phyloP scores from a whole-genome alignment of 2,888 invertebrate genomes.

The Catonia carolina region DNA sequence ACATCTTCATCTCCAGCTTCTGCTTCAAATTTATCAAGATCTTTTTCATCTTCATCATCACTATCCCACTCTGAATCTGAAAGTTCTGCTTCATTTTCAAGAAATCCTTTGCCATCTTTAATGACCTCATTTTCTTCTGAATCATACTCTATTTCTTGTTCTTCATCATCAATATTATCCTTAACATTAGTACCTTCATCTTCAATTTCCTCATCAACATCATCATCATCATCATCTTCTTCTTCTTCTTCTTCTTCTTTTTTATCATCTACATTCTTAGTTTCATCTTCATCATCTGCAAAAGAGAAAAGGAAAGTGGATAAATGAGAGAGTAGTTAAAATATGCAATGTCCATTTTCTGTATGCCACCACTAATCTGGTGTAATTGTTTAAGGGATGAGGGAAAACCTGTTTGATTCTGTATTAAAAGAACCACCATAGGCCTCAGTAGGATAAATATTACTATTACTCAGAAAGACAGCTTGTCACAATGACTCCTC shows the following conservation, averaged over 20 bases:
- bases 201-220: not conserved
- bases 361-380: too few species aligned
- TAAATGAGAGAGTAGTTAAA: too few species aligned
- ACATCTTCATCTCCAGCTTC: constrained; percentile 81
- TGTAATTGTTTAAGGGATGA: too few species aligned
- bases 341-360: too few species aligned
- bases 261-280: constrained; percentile 6
- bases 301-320: too few species aligned
- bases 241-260: constrained; percentile 45
- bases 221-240: constrained; percentile 50
- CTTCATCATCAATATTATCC: not conserved
- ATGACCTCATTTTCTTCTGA: constrained; percentile 76
- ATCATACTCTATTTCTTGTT: constrained; percentile 59
- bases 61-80: constrained; percentile 88
- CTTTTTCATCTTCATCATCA: constrained; percentile 77
- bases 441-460: too few species aligned
- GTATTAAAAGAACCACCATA: too few species aligned
- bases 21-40: constrained; percentile 68
- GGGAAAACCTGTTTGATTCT: too few species aligned
- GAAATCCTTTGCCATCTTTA: constrained; percentile 60
- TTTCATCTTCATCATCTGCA: not conserved
- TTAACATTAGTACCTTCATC: not conserved
- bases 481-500: too few species aligned
- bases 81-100: constrained; percentile 86
- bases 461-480: too few species aligned